Evolutionary conservation across 2,888 invertebrate genomes (phyloP).

Genomic region (Bedellia somnulentella): DNA sequence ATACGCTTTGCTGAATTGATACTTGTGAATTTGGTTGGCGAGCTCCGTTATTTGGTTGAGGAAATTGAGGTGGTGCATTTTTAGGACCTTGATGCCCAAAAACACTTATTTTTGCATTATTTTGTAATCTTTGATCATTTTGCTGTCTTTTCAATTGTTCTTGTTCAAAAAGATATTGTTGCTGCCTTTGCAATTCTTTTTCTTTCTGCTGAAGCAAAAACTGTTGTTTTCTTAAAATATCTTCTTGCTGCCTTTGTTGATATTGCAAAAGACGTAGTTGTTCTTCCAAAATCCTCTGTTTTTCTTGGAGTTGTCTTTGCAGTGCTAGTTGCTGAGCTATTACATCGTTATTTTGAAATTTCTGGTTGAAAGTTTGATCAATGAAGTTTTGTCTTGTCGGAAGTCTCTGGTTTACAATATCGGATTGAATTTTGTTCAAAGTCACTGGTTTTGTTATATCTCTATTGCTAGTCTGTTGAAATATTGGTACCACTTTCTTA

Average conservation of each 20-base stretch:
- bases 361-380: conserved; percentile 16
- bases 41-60: conserved; percentile 22
- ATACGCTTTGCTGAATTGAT: conserved; percentile 53
- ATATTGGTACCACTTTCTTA: conserved; percentile 75
- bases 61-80: conserved; percentile 13
- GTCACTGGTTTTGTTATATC: neutral
- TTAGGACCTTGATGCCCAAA: neutral
- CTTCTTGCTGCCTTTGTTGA: conserved; percentile 71
- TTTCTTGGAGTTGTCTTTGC: conserved; percentile 62
- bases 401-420: neutral
- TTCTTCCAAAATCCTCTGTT: conserved; percentile 69
- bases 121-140: conserved; percentile 1
- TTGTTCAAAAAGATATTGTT: conserved; percentile 22
- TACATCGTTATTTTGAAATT: conserved; percentile 11
- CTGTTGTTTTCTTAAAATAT: conserved; percentile 67
- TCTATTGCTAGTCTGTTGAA: conserved; percentile 40
- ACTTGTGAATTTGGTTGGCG: conserved; percentile 29
- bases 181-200: conserved; percentile 25
- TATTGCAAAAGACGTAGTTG: conserved; percentile 68
- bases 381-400: conserved; percentile 2
- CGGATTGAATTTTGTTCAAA: neutral
- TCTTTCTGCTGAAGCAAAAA: conserved; percentile 54
- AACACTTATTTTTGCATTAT: neutral
- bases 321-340: conserved; percentile 36
- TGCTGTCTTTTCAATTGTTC: conserved; percentile 27